Percentiles rank a stretch among this genome's conserved stretches.
These are phyloP conservation scores for Charina bottae DNA, from an alignment of 2,113 vertebrate genomes.

Conservation along the genomic window DNA sequence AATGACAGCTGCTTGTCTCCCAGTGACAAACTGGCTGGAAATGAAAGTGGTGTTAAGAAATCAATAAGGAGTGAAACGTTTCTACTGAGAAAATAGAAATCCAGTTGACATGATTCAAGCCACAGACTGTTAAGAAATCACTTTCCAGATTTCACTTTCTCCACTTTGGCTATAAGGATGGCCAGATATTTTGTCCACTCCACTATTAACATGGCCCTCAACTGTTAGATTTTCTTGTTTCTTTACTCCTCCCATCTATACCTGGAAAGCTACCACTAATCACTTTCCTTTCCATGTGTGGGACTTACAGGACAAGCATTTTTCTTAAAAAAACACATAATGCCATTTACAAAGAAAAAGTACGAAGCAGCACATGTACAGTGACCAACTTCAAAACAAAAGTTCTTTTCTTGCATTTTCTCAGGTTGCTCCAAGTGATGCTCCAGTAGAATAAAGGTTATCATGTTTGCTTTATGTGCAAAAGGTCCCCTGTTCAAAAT, in stretches of 20 bases:
- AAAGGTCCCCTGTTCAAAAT: not conserved
- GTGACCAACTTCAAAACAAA: not conserved
- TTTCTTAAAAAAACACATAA: not conserved
- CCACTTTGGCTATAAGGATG: not conserved
- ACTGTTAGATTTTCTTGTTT: not conserved
- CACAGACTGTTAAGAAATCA: not conserved
- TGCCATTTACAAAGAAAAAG: not conserved
- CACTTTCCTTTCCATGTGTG: not conserved
- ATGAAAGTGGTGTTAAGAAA: not conserved
- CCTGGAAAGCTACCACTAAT: not conserved
- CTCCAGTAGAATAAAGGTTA: not conserved
- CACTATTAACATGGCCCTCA: not conserved
- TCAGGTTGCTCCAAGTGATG: not conserved
- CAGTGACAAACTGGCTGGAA: not conserved
- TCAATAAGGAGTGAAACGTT: too few species aligned
- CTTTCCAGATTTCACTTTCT: not conserved
- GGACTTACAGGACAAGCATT: not conserved
- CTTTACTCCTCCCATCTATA: not conserved
- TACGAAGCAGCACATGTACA: not conserved
- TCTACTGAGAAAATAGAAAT: too few species aligned
- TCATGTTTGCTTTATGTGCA: not conserved
- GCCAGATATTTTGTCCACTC: not conserved
- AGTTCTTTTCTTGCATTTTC: not conserved
- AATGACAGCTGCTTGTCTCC: not conserved
- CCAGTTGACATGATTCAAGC: too few species aligned